A percentile compares a stretch with the other conserved stretches of the same genome.
Conservation (phyloP, 2,797 vertebrate genomes). For the Notolepis coatsorum region DNA sequence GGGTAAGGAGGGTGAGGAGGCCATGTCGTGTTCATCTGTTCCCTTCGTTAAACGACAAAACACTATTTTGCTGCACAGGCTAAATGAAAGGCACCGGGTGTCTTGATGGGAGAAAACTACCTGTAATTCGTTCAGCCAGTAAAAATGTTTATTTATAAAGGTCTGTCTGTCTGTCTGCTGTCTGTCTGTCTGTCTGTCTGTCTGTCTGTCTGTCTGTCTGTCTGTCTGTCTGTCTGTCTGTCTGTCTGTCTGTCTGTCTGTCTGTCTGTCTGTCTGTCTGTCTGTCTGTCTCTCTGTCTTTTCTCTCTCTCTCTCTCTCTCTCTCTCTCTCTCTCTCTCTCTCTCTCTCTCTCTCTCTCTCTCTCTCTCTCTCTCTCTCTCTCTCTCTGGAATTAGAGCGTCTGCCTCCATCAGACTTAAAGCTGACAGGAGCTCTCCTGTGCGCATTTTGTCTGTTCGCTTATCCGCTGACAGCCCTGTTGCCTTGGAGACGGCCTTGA, state of each 20-base stretch:
- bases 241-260: neutral
- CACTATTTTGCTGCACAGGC: conserved; percentile 27
- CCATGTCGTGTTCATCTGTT: conserved; percentile 28
- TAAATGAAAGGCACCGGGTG: conserved; percentile 50
- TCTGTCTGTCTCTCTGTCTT: conserved; percentile 9
- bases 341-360: neutral
- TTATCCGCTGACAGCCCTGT: conserved; percentile 70
- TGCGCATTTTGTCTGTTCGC: conserved; percentile 66
- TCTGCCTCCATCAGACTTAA: conserved; percentile 50
- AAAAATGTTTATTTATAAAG: conserved; percentile 77
- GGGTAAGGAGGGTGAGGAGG: too few species aligned
- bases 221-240: too few species aligned
- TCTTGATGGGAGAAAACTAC: conserved; percentile 69
- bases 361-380: neutral
- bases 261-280: neutral
- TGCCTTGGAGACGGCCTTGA: conserved; percentile 79
- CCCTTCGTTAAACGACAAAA: conserved; percentile 34
- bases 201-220: neutral
- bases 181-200: conserved; percentile 7
- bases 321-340: neutral
- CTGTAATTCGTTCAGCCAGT: conserved; percentile 75
- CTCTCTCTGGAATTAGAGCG: conserved; percentile 42
- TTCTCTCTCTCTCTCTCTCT: too few species aligned
- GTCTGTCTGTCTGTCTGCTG: neutral
- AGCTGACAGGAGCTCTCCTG: conserved; percentile 76